Evolutionary conservation across 2,888 invertebrate genomes (phyloP).

Genomic region (Aphelenchoides bicaudatus): DNA sequence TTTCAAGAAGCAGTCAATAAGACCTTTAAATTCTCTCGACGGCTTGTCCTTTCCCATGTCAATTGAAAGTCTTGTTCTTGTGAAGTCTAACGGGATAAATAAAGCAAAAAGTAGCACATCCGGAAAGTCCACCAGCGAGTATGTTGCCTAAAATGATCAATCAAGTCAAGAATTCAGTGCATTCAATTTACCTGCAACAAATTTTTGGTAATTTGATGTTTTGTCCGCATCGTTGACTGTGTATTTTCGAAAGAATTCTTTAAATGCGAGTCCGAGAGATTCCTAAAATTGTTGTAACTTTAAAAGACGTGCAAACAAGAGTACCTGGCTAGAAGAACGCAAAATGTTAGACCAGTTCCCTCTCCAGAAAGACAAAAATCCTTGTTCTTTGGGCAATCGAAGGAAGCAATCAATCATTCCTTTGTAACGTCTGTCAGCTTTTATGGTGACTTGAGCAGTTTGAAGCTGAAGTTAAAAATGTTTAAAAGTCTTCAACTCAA

Average conservation of each 20-base stretch:
- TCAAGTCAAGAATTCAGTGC: too few relatives aligned
- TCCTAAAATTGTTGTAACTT: slow-evolving; percentile 37
- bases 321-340: slow-evolving; percentile 60
- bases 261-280: slow-evolving; percentile 55
- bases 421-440: slow-evolving; percentile 79
- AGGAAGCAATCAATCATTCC: slow-evolving; percentile 67
- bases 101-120: slow-evolving; percentile 85
- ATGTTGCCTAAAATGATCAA: too few relatives aligned
- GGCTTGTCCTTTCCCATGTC: slow-evolving; percentile 77
- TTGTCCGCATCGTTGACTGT: slow-evolving; percentile 44
- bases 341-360: slow-evolving; percentile 65
- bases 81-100: slow-evolving; percentile 92
- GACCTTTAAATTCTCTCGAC: slow-evolving; percentile 78
- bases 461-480: slow-evolving; percentile 65
- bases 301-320: too few relatives aligned
- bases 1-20: slow-evolving; percentile 79
- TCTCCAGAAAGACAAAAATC: slow-evolving; percentile 64
- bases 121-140: slow-evolving; percentile 86
- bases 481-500: not conserved
- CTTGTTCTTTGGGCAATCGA: slow-evolving; percentile 57
- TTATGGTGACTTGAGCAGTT: slow-evolving; percentile 77
- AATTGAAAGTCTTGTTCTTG: slow-evolving; percentile 79
- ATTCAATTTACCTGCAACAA: too few relatives aligned
- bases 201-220: slow-evolving; percentile 25
- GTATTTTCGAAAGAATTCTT: slow-evolving; percentile 53